Evolutionary conservation across 2,797 vertebrate species (phyloP).

Genomic region (Clarias laeviceps): DNA sequence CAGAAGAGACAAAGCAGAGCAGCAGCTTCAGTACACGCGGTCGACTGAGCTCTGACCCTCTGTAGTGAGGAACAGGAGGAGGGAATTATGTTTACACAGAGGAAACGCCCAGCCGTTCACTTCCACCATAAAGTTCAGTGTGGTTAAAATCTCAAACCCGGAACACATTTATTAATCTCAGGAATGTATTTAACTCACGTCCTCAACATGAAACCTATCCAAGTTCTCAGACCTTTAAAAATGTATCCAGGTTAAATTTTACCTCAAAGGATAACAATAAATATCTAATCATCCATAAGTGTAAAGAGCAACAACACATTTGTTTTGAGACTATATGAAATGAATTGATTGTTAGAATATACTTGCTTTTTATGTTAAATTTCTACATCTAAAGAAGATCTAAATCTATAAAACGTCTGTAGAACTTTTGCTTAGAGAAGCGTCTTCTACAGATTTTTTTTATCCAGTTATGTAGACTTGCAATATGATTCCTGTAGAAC

Average conservation of each 20-base stretch:
- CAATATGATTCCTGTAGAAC: no score
- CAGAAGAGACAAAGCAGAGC: not conserved
- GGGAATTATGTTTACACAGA: conserved; percentile 2
- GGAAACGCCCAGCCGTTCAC: conserved; percentile 24
- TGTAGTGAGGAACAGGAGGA: conserved; percentile 6
- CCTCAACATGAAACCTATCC: not conserved
- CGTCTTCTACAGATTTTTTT: no score
- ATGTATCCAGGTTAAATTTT: no score
- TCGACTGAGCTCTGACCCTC: not conserved
- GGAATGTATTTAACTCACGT: not conserved
- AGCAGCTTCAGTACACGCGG: not conserved
- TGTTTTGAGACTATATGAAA: not conserved
- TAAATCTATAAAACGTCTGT: no score
- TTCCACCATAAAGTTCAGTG: conserved; percentile 21
- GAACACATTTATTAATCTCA: not conserved
- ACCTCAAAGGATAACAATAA: no score
- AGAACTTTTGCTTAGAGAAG: no score
- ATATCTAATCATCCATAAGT: not conserved
- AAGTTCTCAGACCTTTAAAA: not conserved
- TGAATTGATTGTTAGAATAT: not conserved
- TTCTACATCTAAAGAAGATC: no score
- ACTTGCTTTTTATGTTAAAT: not conserved
- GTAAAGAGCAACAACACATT: not conserved
- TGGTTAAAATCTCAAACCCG: not conserved
- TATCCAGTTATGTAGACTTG: no score